Evolutionary conservation across 2,113 vertebrate species (phyloP).

Genomic region (Cynocephalus volans): DNA sequence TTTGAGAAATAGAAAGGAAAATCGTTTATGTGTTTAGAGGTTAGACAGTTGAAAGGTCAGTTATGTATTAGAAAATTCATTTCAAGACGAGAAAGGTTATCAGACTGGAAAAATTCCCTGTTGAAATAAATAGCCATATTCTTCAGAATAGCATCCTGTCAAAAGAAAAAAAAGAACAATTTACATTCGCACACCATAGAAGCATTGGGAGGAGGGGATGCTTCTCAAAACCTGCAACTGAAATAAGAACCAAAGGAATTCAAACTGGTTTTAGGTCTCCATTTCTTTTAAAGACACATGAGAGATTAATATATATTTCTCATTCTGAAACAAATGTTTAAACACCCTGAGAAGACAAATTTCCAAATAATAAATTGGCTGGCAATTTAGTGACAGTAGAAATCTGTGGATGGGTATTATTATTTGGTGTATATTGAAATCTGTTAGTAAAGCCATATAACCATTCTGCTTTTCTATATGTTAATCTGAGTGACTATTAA

Average conservation of each 20-base stretch:
- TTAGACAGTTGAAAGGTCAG: slow-evolving; percentile 70
- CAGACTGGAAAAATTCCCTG: slow-evolving; percentile 64
- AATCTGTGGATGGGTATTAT: slow-evolving; percentile 24
- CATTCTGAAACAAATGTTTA: background rate
- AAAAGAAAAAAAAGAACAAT: slow-evolving; percentile 19
- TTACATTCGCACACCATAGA: background rate
- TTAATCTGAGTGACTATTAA: background rate
- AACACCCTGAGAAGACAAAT: background rate
- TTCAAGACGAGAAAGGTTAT: slow-evolving; percentile 68
- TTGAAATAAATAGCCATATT: slow-evolving; percentile 62
- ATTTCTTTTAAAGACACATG: slow-evolving; percentile 55
- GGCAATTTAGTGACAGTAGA: background rate
- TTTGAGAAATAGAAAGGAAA: slow-evolving; percentile 69
- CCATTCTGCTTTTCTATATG: background rate
- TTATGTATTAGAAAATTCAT: slow-evolving; percentile 69
- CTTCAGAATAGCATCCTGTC: slow-evolving; percentile 7
- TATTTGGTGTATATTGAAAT: slow-evolving; percentile 20
- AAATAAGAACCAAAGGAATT: slow-evolving; percentile 43
- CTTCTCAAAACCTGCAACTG: background rate
- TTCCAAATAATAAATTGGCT: background rate
- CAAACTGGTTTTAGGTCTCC: background rate
- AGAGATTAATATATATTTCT: background rate
- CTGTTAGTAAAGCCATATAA: background rate
- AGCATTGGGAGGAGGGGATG: background rate
- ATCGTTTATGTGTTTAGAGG: slow-evolving; percentile 49